phyloP scores from a whole-genome alignment of 2,888 invertebrate genomes.

The Seira ritae region DNA sequence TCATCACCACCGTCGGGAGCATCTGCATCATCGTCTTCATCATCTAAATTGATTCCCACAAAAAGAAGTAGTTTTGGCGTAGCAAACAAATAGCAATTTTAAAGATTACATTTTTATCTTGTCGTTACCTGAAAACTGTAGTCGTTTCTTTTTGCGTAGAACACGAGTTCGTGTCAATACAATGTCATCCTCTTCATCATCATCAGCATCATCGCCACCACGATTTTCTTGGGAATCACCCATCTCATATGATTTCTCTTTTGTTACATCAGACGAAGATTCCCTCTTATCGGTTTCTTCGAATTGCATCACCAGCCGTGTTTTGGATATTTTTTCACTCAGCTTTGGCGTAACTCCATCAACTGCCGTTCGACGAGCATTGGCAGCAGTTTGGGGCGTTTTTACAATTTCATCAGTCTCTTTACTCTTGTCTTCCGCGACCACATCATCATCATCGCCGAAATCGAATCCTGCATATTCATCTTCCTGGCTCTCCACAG shows the following conservation, averaged over 20 bases:
- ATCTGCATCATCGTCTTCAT: constrained; percentile 52
- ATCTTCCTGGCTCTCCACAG: constrained; percentile 60
- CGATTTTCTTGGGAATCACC: constrained; percentile 52
- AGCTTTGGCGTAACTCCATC: constrained; percentile 49
- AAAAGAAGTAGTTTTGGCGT: too few relatives aligned
- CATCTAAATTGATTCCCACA: constrained; percentile 39
- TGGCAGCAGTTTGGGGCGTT: neutral
- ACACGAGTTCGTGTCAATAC: neutral
- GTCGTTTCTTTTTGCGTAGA: constrained; percentile 75
- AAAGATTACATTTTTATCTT: constrained; percentile 27
- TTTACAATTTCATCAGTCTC: neutral
- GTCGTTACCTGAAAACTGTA: constrained; percentile 78
- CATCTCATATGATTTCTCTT: neutral
- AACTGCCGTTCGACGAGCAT: neutral
- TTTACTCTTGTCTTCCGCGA: neutral
- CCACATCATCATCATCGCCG: constrained; percentile 61
- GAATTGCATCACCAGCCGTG: constrained; percentile 30
- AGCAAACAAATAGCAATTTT: too few relatives aligned
- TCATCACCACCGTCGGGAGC: constrained; percentile 73
- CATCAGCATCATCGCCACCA: constrained; percentile 74
- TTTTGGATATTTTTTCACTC: constrained; percentile 47
- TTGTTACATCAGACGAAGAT: too few relatives aligned
- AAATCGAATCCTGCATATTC: constrained; percentile 66
- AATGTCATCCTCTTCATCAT: constrained; percentile 70
- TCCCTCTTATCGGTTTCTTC: constrained; percentile 16